Evolutionary conservation across 2,888 invertebrate genomes (phyloP), one percentile per base, ranked within the genome.

Genomic region (Cephalotes varians): DNA sequence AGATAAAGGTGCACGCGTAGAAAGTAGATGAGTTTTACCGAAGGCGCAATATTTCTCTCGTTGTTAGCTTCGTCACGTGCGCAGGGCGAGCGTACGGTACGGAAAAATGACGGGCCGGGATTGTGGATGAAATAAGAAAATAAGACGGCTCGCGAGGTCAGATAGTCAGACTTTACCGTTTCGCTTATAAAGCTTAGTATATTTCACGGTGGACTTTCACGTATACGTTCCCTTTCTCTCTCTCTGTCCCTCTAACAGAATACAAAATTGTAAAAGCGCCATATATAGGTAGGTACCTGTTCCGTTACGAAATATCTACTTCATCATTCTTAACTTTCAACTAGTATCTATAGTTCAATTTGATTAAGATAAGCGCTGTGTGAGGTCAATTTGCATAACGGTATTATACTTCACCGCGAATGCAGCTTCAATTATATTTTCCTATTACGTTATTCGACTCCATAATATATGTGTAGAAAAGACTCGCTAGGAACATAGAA

Each of bases 71-170:
- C 74, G 58, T 74, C 86, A 86, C 82, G 86, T 86, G 56, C 60
- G 12, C 81, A 31, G 44, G 5, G 40, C 64, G 44, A 56, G 74
- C 74, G 74, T 9, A 15, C 47, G 18, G 37, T 51, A 37, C 60
- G 28, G 77, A 77, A 37, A 67, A 51, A 34, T 44, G 60, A 72
- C 25, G 60, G 31, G 40, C 31, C 37, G 47, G 72, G 51, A 67
- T 73, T 81, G 64, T 82, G 82, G 91, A 88, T 91, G 90, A 88
- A 84, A 88, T 87, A 81, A 73, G 82, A 84, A 73, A 82, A 81
- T 71, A 71, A 79, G 54, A 40, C 40, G 40, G 54, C 67, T 62
- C 28, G 40, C n/a, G 67, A 40, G 77, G 44, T 77, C 77, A 77
- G 56, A 44, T 69, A 67, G 77, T 67, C 67, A 62, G 54, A 77